Evolutionary conservation across 2,113 vertebrate genomes (phyloP).

Genomic region (Myotis lucifugus): DNA sequence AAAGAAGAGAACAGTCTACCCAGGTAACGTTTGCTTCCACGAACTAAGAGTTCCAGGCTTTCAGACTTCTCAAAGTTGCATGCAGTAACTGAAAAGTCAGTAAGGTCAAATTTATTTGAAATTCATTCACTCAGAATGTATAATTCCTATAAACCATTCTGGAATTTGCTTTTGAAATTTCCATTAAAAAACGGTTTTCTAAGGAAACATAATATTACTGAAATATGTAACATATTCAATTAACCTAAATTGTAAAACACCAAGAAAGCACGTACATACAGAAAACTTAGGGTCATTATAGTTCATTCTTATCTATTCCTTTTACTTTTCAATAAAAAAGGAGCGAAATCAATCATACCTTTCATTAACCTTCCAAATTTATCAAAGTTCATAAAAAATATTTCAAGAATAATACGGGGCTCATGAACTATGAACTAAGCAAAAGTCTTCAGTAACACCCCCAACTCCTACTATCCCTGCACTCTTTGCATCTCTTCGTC

Average conservation of each 20-base stretch:
- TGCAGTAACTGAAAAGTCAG: conserved; percentile 8
- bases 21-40: neutral
- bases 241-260: neutral
- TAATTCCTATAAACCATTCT: conserved; percentile 39
- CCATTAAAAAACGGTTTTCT: conserved; percentile 8
- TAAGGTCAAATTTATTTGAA: conserved; percentile 34
- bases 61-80: conserved; percentile 22
- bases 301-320: neutral
- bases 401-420: neutral
- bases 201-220: conserved; percentile 4
- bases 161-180: conserved; percentile 34
- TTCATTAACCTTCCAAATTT: conserved; percentile 26
- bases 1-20: neutral
- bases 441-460: neutral
- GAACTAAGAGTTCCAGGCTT: conserved; percentile 38
- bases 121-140: conserved; percentile 44
- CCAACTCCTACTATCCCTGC: neutral
- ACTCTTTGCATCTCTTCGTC: neutral
- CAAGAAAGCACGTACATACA: neutral
- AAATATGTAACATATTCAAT: conserved; percentile 20
- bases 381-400: neutral
- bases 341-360: neutral
- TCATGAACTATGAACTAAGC: conserved; percentile 1
- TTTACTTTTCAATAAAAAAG: conserved; percentile 29
- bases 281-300: conserved; percentile 9